Percentiles rank a stretch among this genome's conserved stretches.
Evolutionary conservation across 1,140 invertebrate genomes (phyloP).

Genomic region (Anagrus nilaparvatae): DNA sequence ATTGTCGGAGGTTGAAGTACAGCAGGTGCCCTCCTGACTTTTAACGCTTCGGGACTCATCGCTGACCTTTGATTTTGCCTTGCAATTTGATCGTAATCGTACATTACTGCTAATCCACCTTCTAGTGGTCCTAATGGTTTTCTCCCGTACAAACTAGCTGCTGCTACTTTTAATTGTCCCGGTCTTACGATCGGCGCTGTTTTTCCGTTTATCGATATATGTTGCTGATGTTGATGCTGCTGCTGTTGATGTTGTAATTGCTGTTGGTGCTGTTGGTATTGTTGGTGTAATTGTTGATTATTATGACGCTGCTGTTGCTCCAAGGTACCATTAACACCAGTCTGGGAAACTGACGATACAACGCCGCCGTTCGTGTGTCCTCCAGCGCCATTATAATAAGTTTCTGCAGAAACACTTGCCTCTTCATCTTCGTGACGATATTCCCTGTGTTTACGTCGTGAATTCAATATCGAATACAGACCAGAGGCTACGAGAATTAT

Average conservation of each 20-base stretch:
- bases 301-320: slow-evolving; percentile 10
- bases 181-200: neutral
- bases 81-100: slow-evolving; percentile 37
- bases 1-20: slow-evolving; percentile 39
- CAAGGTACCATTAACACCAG: slow-evolving; percentile 12
- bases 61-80: slow-evolving; percentile 29
- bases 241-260: slow-evolving; percentile 3
- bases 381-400: slow-evolving; percentile 27
- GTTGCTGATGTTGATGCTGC: neutral
- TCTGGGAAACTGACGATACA: too few relatives aligned
- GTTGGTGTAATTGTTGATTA: neutral
- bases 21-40: slow-evolving; percentile 37
- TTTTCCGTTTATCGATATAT: too few relatives aligned
- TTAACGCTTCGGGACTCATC: slow-evolving; percentile 40
- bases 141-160: too few relatives aligned
- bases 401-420: slow-evolving; percentile 36
- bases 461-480: slow-evolving; percentile 26
- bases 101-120: slow-evolving; percentile 32
- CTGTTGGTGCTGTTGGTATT: neutral
- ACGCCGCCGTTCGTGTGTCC: neutral
- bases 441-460: slow-evolving; percentile 26
- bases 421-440: slow-evolving; percentile 34
- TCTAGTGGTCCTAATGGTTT: neutral
- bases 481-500: slow-evolving; percentile 28
- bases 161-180: slow-evolving; percentile 5